phyloP scores from a whole-genome alignment of 2,797 vertebrate genomes.

The Clarias pachynema region DNA sequence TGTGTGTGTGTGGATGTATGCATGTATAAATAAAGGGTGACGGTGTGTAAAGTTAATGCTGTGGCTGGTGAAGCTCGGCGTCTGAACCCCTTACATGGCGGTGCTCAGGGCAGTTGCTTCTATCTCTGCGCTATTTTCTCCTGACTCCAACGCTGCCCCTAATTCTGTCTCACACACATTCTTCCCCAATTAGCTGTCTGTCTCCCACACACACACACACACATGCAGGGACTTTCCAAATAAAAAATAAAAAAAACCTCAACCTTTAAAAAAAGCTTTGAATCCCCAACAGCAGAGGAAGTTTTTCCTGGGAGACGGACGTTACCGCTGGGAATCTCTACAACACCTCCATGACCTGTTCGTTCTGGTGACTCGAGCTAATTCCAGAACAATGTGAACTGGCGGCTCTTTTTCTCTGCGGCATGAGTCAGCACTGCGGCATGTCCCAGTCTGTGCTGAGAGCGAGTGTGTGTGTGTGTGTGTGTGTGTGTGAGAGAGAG shows the following conservation, averaged over 20 bases:
- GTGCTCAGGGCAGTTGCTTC: conserved; percentile 49
- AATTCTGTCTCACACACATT: conserved; percentile 59
- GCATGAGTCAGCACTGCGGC: not conserved
- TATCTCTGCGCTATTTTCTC: conserved; percentile 62
- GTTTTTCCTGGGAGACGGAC: not conserved
- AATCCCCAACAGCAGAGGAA: conserved; percentile 5
- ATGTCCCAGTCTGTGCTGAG: not conserved
- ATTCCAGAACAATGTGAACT: conserved; percentile 38
- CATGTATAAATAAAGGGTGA: not conserved
- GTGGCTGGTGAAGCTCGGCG: conserved; percentile 20
- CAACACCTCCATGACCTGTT: not conserved
- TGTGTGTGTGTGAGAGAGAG: not conserved
- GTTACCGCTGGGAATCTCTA: conserved; percentile 39
- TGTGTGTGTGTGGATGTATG: no score
- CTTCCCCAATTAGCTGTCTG: conserved; percentile 26
- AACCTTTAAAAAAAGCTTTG: not conserved
- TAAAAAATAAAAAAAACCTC: not conserved
- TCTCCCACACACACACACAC: conserved; percentile 6
- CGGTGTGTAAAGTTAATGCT: not conserved
- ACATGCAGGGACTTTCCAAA: conserved; percentile 40
- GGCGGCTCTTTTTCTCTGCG: not conserved
- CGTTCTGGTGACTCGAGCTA: conserved; percentile 17
- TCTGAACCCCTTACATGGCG: conserved; percentile 62
- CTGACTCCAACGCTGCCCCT: conserved; percentile 47
- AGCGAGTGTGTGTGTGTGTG: not conserved